These are phyloP conservation scores for Drosophila neotestacea DNA, from an alignment of 2,888 invertebrate genomes.

Conservation along the genomic window DNA sequence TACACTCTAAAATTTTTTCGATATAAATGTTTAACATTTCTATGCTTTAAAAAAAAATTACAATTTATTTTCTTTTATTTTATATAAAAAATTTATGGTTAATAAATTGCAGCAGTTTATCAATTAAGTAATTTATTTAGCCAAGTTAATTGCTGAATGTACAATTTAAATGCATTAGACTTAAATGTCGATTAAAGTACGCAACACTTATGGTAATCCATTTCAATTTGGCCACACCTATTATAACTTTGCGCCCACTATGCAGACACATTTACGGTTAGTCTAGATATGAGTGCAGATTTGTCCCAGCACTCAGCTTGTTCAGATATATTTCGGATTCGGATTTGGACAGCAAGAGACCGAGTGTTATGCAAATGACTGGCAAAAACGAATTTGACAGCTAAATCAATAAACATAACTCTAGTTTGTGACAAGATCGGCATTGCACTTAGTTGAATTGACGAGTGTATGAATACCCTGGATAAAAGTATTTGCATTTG, in stretches of 20 bases:
- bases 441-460: conserved; percentile 55
- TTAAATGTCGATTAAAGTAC: not conserved
- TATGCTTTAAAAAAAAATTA: too few species aligned
- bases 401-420: conserved; percentile 78
- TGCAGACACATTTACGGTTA: conserved; percentile 26
- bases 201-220: conserved; percentile 26
- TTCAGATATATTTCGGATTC: conserved; percentile 2
- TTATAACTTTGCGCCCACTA: conserved; percentile 39
- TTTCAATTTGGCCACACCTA: conserved; percentile 34
- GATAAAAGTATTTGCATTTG: conserved; percentile 48
- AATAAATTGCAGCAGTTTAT: not conserved
- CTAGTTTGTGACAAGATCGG: conserved; percentile 60
- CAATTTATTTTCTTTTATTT: not conserved
- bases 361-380: conserved; percentile 59
- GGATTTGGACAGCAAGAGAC: conserved; percentile 1
- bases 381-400: conserved; percentile 67
- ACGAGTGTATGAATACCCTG: conserved; percentile 2
- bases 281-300: conserved; percentile 4
- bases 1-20: too few species aligned
- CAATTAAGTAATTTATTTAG: conserved; percentile 2
- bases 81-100: not conserved
- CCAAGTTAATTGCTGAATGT: not conserved
- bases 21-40: too few species aligned
- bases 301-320: conserved; percentile 21
- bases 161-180: conserved; percentile 10